phyloP scores from a whole-genome alignment of 2,797 vertebrate species.

The Corythornis leucogaster region DNA sequence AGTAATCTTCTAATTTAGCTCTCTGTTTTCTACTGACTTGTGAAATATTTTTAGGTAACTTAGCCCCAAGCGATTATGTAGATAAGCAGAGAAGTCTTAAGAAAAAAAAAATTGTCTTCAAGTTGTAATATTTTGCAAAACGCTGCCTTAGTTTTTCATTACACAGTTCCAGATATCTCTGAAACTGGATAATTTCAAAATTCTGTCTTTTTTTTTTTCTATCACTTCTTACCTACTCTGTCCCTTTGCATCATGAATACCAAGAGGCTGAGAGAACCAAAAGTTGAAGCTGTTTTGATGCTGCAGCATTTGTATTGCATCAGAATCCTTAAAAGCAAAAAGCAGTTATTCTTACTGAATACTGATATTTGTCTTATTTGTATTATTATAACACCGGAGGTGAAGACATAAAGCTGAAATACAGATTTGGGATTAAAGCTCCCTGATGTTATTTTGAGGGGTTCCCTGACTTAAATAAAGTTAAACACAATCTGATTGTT shows the following conservation, averaged over 20 bases:
- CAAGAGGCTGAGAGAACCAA: background rate
- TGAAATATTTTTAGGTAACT: conserved; percentile 52
- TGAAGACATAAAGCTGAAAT: background rate
- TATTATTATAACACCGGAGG: background rate
- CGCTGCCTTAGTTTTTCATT: background rate
- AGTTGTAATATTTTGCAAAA: background rate
- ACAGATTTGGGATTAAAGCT: background rate
- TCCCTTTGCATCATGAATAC: background rate
- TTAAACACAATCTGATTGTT: background rate
- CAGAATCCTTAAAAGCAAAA: background rate
- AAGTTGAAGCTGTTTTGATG: background rate
- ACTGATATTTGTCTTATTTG: background rate
- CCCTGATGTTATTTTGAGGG: background rate
- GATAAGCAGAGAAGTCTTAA: background rate
- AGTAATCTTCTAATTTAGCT: conserved; percentile 23
- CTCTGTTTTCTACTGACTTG: background rate
- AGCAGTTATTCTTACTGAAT: background rate
- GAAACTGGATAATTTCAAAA: background rate
- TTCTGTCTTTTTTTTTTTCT: too few species aligned
- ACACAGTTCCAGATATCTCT: background rate
- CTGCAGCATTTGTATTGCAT: background rate
- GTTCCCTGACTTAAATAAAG: background rate
- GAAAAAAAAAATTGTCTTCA: background rate
- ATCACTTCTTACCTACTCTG: background rate
- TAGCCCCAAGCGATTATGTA: conserved; percentile 27